A percentile compares a stretch with the other conserved stretches of the same genome.
These are phyloP conservation scores for Boloria euphrosyne DNA, from an alignment of 2,888 invertebrate species.

Conservation along the genomic window DNA sequence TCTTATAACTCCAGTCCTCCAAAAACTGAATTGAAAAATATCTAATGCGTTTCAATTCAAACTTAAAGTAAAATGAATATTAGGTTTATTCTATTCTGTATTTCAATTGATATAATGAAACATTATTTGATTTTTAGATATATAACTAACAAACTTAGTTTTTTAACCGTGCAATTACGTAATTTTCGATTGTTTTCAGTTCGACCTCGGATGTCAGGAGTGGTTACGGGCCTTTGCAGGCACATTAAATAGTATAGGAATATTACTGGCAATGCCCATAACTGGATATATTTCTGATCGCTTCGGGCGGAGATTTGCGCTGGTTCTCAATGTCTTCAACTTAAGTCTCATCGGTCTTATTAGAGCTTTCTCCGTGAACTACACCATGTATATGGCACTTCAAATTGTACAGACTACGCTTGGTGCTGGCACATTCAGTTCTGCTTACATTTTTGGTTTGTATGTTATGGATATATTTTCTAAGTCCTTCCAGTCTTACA, in stretches of 20 bases:
- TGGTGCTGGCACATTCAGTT: slow-evolving; percentile 80
- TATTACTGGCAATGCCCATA: slow-evolving; percentile 84
- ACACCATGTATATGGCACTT: slow-evolving; percentile 77
- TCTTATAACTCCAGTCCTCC: too few relatives aligned
- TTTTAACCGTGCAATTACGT: not conserved
- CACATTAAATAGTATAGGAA: slow-evolving; percentile 84
- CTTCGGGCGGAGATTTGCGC: slow-evolving; percentile 67
- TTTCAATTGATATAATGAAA: too few relatives aligned
- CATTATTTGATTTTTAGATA: not conserved
- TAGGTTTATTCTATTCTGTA: too few relatives aligned
- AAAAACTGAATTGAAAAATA: not conserved
- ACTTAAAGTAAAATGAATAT: too few relatives aligned
- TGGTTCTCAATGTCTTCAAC: slow-evolving; percentile 59
- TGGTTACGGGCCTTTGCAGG: slow-evolving; percentile 86
- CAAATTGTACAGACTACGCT: slow-evolving; percentile 80
- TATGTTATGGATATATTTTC: not conserved
- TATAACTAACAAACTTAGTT: not conserved
- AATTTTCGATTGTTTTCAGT: slow-evolving; percentile 58
- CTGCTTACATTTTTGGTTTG: slow-evolving; percentile 73
- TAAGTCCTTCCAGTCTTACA: too few relatives aligned
- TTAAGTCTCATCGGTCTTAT: slow-evolving; percentile 72
- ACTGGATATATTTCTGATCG: slow-evolving; percentile 85
- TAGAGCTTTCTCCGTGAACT: slow-evolving; percentile 80
- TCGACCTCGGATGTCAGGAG: slow-evolving; percentile 79
- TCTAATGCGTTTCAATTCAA: too few relatives aligned